phyloP scores from a whole-genome alignment of 2,797 vertebrate species.

The Glossophaga mutica region DNA sequence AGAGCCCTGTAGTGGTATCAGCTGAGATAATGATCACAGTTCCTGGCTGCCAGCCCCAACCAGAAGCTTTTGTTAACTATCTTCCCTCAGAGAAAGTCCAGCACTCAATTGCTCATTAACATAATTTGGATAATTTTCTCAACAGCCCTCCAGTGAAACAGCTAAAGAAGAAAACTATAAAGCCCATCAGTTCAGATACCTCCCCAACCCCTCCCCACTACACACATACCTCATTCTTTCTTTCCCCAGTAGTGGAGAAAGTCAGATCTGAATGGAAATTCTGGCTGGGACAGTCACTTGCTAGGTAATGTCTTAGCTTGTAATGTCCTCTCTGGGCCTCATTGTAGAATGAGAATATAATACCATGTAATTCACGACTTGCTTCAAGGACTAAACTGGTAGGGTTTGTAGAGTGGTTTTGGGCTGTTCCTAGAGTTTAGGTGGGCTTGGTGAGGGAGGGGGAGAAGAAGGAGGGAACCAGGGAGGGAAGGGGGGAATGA shows the following conservation, averaged over 20 bases:
- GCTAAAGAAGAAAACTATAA: slow-evolving; percentile 11
- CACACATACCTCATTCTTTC: not conserved
- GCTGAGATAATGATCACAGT: slow-evolving; percentile 43
- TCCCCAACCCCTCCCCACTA: too few relatives aligned
- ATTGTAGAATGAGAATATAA: slow-evolving; percentile 12
- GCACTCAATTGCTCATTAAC: slow-evolving; percentile 54
- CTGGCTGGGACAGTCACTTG: not conserved
- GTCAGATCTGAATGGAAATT: not conserved
- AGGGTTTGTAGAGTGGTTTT: not conserved
- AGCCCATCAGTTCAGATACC: not conserved
- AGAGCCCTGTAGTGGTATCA: slow-evolving; percentile 36
- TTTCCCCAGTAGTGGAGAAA: not conserved
- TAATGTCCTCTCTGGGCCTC: not conserved
- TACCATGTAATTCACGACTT: not conserved
- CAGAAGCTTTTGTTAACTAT: slow-evolving; percentile 41
- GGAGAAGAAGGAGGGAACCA: not conserved
- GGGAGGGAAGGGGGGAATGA: too few relatives aligned
- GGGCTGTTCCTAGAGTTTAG: not conserved
- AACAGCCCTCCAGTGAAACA: slow-evolving; percentile 36
- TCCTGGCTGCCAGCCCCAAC: not conserved
- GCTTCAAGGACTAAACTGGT: not conserved
- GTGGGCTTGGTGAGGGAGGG: not conserved
- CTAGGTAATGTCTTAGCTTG: not conserved
- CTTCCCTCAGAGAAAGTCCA: slow-evolving; percentile 36
- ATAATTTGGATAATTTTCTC: slow-evolving; percentile 61